Conservation (phyloP, 2,113 vertebrate species). For the Motacilla tschutschensis region DNA sequence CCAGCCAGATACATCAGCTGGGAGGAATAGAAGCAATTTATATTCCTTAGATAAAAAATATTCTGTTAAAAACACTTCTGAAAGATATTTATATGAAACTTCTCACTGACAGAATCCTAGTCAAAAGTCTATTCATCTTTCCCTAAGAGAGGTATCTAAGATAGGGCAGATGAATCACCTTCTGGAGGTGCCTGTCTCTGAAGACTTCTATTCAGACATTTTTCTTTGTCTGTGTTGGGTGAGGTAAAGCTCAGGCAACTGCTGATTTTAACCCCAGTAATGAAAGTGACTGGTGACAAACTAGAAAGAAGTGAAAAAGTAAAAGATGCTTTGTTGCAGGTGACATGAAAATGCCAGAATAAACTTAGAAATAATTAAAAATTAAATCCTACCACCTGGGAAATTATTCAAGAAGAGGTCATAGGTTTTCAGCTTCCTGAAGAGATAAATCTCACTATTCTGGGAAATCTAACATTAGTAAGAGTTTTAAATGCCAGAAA, state of each 20-base stretch:
- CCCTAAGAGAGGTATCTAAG: constrained; percentile 37
- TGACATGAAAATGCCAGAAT: constrained; percentile 14
- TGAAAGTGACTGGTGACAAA: constrained; percentile 5
- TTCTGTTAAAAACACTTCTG: constrained; percentile 49
- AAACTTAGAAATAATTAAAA: constrained; percentile 34
- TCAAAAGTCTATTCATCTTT: constrained; percentile 57
- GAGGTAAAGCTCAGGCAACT: constrained; percentile 17
- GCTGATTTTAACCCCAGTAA: constrained; percentile 24
- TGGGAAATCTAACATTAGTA: constrained; percentile 16
- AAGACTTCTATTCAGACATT: constrained; percentile 45
- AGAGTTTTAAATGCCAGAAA: constrained; percentile 21
- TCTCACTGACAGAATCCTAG: constrained; percentile 44
- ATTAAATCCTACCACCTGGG: not conserved
- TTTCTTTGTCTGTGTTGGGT: constrained; percentile 26
- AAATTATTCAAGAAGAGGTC: constrained; percentile 28
- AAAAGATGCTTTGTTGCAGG: constrained; percentile 14
- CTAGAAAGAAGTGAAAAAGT: not conserved
- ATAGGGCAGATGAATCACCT: constrained; percentile 49
- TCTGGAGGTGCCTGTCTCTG: constrained; percentile 29
- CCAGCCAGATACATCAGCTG: not conserved
- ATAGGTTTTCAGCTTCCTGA: constrained; percentile 7
- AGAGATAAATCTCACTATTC: constrained; percentile 1
- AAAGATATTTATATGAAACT: constrained; percentile 52
- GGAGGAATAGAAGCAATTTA: constrained; percentile 29
- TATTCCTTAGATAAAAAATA: constrained; percentile 55